Evolutionary conservation across 2,797 vertebrate species (phyloP).

Genomic region (Enteromius viviparus): DNA sequence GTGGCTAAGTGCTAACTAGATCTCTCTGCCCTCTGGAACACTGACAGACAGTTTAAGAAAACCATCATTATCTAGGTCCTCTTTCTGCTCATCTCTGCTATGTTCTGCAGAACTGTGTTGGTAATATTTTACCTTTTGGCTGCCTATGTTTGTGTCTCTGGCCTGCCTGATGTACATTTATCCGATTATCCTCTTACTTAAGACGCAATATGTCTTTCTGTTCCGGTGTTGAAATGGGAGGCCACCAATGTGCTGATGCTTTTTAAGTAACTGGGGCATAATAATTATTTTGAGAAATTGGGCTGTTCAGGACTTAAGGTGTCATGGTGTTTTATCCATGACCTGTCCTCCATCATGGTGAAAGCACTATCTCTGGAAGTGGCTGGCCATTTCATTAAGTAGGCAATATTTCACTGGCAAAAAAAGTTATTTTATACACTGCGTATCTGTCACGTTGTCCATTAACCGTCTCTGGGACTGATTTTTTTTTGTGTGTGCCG

Average conservation of each 20-base stretch:
- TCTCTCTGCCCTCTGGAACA: conserved; percentile 31
- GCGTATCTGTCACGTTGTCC: conserved; percentile 59
- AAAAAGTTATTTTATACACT: conserved; percentile 60
- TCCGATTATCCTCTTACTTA: conserved; percentile 77
- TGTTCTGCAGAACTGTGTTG: conserved; percentile 41
- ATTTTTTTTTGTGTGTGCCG: conserved; percentile 32
- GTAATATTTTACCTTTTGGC: conserved; percentile 60
- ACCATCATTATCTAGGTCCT: conserved; percentile 51
- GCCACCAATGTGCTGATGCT: conserved; percentile 63
- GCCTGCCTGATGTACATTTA: conserved; percentile 64
- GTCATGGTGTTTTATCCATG: conserved; percentile 73
- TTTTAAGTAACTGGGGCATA: conserved; percentile 82
- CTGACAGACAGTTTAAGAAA: conserved; percentile 22
- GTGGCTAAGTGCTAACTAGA: conserved; percentile 29
- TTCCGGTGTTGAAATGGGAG: conserved; percentile 67
- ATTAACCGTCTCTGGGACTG: conserved; percentile 52
- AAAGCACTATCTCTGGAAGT: conserved; percentile 66
- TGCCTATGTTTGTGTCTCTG: conserved; percentile 48
- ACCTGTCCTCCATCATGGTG: conserved; percentile 59
- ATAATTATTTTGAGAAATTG: conserved; percentile 80
- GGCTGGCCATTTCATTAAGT: conserved; percentile 71
- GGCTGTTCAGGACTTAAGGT: conserved; percentile 63
- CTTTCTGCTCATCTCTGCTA: conserved; percentile 47
- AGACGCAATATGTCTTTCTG: conserved; percentile 73
- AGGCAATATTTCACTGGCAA: conserved; percentile 56